Conservation (phyloP, 2,888 invertebrate genomes). For the Papilio protenor region DNA sequence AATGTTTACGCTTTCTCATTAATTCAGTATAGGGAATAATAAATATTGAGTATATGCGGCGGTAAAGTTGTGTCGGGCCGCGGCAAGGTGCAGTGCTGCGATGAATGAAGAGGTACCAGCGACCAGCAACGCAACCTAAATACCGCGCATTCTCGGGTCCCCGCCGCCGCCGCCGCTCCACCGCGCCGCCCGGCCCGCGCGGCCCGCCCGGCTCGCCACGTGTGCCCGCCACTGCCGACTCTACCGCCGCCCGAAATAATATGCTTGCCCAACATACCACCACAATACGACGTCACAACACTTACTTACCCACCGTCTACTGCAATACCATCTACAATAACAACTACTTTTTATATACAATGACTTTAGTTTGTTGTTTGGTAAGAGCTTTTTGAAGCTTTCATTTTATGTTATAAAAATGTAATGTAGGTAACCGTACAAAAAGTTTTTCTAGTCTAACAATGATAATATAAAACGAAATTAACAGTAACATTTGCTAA, state of each 20-base stretch:
- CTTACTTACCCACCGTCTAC: conserved; percentile 66
- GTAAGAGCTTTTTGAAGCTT: conserved; percentile 7
- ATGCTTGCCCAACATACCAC: conserved; percentile 72
- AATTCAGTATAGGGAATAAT: conserved; percentile 65
- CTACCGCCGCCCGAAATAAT: conserved; percentile 73
- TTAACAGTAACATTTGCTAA: too few relatives aligned
- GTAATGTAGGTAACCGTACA: background rate
- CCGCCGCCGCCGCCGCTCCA: conserved; percentile 69
- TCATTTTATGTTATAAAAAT: background rate
- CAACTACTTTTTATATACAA: background rate
- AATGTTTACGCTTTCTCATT: conserved; percentile 65
- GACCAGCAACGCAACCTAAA: conserved; percentile 76
- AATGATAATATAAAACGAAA: background rate
- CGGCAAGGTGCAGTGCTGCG: conserved; percentile 77
- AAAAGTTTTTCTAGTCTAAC: background rate
- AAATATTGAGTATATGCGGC: conserved; percentile 62
- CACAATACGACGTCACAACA: conserved; percentile 62
- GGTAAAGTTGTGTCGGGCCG: conserved; percentile 36
- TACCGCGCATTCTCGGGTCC: conserved; percentile 79
- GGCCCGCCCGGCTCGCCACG: conserved; percentile 57
- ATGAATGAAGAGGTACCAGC: conserved; percentile 83
- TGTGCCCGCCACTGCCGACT: conserved; percentile 73
- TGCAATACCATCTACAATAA: conserved; percentile 47
- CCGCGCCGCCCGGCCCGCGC: conserved; percentile 48
- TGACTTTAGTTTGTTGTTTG: too few relatives aligned